Base-by-base conservation (phyloP, 2,797 vertebrate species). In the Rhinella marina region DNA sequence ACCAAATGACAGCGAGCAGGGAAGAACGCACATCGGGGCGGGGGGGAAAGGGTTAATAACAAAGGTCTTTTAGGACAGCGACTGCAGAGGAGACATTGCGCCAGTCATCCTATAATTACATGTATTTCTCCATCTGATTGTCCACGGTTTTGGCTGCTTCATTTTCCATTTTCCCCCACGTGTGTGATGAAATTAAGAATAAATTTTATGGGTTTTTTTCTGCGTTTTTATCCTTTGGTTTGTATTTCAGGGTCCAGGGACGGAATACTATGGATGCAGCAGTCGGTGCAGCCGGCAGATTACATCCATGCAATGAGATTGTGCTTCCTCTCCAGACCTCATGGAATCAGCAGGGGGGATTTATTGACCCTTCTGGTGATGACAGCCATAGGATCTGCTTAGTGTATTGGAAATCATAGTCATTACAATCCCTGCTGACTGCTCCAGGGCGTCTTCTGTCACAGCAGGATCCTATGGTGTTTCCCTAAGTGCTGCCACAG, bases 71-170 rank as follows among this genome's bases (percentile, higher is more conserved):
- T 19, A 52, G 48, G 50, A 75, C 72, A 50, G 19, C 68, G 17
- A 14, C 2, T 16, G 27, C 68, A 25, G 62, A 6, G 66, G 21
- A 29, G 7, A 32, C 66, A 70, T 70, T 29, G 27, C 17, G 66
- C 73, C 41, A 21, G 7, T 50, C 73, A 54, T 77, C 73, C 50
- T 23, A 81, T 79, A 84, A 93, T 94, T 94, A 94, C 93, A 94
- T 92, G 91, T 93, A 94, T 92, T 93, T 94, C 90, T 94, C 93
- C 93, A 93, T 93, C 89, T 93, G 93, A 78, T 93, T 92, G 92
- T 94, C 93, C 93, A 92, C 91, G 82, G 92, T 91, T 91, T 94
- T 93, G 90, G 91, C 91, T 84, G 92, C 62, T 86, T 94, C 93
- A 75, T 92, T 92, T 91, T 94, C 93, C 93, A 94, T 94, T 88